Conservation (phyloP, 2,797 vertebrate species). For the Chiroxiphia lanceolata region DNA sequence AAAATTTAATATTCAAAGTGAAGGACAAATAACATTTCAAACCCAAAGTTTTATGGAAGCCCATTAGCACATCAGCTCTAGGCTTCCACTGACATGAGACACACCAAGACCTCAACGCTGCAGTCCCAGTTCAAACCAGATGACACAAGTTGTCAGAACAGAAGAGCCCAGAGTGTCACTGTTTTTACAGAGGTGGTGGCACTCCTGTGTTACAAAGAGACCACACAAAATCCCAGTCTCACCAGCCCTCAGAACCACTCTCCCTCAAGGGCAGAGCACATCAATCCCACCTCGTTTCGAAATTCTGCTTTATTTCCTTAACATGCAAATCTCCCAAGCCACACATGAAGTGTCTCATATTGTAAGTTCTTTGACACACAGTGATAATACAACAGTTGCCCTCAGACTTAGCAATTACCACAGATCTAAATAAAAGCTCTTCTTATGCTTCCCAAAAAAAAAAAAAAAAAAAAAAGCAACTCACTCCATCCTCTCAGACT, state of each 20-base stretch:
- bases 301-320: neutral
- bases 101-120: neutral
- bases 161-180: neutral
- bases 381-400: neutral
- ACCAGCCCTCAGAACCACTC: neutral
- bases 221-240: neutral
- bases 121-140: neutral
- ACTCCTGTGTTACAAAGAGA: neutral
- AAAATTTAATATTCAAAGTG: constrained; percentile 50
- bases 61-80: constrained; percentile 8
- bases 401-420: neutral
- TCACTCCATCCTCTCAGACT: neutral
- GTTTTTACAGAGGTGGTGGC: neutral
- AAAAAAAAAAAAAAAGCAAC: neutral
- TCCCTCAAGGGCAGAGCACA: neutral
- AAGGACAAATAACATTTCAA: constrained; percentile 35
- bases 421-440: neutral
- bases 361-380: neutral
- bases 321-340: neutral
- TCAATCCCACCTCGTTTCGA: neutral
- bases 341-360: neutral
- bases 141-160: neutral
- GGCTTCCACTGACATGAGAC: neutral
- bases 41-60: constrained; percentile 5
- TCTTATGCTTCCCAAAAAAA: neutral